phyloP scores from a whole-genome alignment of 1,140 invertebrate species.

The Elymnias hypermnestra region DNA sequence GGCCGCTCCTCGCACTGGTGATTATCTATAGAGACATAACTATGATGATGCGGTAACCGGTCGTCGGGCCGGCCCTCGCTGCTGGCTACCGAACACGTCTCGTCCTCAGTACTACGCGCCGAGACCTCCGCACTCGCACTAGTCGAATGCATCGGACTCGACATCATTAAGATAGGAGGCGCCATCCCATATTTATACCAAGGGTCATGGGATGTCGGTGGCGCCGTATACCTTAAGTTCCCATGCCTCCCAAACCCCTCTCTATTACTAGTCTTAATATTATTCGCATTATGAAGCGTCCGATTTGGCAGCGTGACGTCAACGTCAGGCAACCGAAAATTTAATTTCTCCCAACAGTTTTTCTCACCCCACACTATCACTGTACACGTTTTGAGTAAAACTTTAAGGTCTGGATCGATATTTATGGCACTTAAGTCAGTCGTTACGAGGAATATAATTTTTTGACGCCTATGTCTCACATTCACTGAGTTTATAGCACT shows the following conservation, averaged over 20 bases:
- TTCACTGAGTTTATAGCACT: conserved; percentile 84
- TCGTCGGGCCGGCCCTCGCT: conserved; percentile 66
- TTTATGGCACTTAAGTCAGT: conserved; percentile 80
- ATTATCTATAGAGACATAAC: conserved; percentile 73
- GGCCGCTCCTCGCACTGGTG: conserved; percentile 69
- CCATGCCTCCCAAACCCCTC: conserved; percentile 66
- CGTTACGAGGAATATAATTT: conserved; percentile 84
- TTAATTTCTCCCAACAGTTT: conserved; percentile 92
- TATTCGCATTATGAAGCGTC: conserved; percentile 71
- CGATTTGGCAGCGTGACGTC: conserved; percentile 72
- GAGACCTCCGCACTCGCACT: conserved; percentile 72
- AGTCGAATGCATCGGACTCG: conserved; percentile 71
- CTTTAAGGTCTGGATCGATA: conserved; percentile 88
- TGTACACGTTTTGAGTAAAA: conserved; percentile 89
- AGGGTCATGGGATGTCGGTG: conserved; percentile 70
- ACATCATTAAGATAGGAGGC: conserved; percentile 69
- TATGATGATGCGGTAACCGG: conserved; percentile 68
- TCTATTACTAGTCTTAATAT: conserved; percentile 61
- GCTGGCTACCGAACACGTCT: conserved; percentile 70
- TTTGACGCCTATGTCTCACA: conserved; percentile 82
- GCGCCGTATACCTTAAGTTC: conserved; percentile 71
- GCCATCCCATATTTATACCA: conserved; percentile 74
- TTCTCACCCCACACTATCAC: conserved; percentile 91
- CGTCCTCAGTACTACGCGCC: conserved; percentile 70
- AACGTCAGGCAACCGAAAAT: conserved; percentile 90